These are phyloP conservation scores for Nematostella vectensis DNA, from an alignment of 92 coral and sea anemone species.

Conservation along the genomic window DNA sequence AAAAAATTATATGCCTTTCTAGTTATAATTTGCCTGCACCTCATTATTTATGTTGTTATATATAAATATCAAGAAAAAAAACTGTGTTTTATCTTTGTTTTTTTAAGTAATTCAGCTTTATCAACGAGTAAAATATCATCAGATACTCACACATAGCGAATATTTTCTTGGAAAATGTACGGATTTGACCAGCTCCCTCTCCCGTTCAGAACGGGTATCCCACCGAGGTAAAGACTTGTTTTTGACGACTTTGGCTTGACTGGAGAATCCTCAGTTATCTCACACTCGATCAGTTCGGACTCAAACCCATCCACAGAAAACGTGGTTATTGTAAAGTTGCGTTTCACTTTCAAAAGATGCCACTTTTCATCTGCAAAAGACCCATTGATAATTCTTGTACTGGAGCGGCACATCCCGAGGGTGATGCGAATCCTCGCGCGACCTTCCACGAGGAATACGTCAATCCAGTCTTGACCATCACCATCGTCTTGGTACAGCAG, in stretches of 20 bases:
- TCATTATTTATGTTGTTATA: too few species aligned
- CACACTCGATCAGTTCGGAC: constrained; percentile 12
- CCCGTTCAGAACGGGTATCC: constrained; percentile 24
- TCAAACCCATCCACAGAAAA: constrained; percentile 20
- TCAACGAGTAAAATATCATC: too few species aligned
- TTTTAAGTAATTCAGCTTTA: too few species aligned
- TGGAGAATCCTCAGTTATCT: constrained; percentile 10
- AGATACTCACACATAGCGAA: constrained; percentile 13
- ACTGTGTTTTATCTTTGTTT: too few species aligned
- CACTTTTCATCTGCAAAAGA: constrained; percentile 36
- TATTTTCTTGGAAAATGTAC: constrained; percentile 9
- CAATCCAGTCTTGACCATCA: constrained; percentile 23
- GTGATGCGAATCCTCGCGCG: constrained; percentile 33
- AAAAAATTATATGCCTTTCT: too few species aligned
- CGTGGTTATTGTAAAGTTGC: constrained; percentile 11
- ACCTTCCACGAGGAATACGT: constrained; percentile 29
- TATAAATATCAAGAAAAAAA: too few species aligned
- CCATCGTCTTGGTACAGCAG: constrained; percentile 53
- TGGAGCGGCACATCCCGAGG: constrained; percentile 10
- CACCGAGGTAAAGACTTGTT: constrained; percentile 31
- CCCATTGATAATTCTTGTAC: constrained; percentile 4
- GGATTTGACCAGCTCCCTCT: constrained; percentile 32
- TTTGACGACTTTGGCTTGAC: constrained; percentile 19
- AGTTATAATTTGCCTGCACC: too few species aligned
- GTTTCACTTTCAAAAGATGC: constrained; percentile 36